phyloP scores from a whole-genome alignment of 2,888 invertebrate species.

The Drosophila rellima region DNA sequence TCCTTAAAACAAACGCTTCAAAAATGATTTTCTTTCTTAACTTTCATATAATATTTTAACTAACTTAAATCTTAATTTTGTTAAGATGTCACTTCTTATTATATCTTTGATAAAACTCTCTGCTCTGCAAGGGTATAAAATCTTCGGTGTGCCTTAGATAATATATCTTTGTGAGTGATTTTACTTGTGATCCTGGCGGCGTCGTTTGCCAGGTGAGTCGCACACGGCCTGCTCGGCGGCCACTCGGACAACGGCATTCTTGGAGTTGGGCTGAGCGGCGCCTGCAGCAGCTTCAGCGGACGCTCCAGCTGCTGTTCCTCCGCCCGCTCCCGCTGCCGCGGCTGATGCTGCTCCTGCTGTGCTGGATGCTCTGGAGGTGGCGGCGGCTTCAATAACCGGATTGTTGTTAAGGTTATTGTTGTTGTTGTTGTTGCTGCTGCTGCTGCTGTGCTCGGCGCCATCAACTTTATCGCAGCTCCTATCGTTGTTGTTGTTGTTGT shows the following conservation, averaged over 20 bases:
- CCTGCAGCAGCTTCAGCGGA: slow-evolving; percentile 75
- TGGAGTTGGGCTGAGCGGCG: slow-evolving; percentile 38
- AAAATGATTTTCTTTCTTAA: too few species aligned
- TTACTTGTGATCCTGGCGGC: slow-evolving; percentile 82
- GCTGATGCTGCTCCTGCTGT: slow-evolving; percentile 78
- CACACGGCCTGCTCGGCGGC: slow-evolving; percentile 64
- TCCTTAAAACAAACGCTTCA: too few species aligned
- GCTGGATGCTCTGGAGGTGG: slow-evolving; percentile 8
- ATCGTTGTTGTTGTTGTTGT: slow-evolving; percentile 84
- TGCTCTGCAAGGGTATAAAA: not conserved
- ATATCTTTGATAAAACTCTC: too few species aligned
- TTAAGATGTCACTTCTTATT: too few species aligned
- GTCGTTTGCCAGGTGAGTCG: slow-evolving; percentile 81
- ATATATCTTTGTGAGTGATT: not conserved
- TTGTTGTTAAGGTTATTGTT: slow-evolving; percentile 73
- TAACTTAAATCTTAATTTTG: too few species aligned
- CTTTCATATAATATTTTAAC: too few species aligned
- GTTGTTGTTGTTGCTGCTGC: slow-evolving; percentile 66
- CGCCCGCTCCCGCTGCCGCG: slow-evolving; percentile 61
- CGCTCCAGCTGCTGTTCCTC: slow-evolving; percentile 88
- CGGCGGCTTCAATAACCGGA: slow-evolving; percentile 32
- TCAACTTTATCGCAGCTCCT: slow-evolving; percentile 88
- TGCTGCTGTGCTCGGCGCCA: slow-evolving; percentile 86
- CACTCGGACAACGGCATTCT: slow-evolving; percentile 64
- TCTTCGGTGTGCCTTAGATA: not conserved